Base-by-base conservation (phyloP, 2,888 invertebrate genomes). In the Lithosia quadra region DNA sequence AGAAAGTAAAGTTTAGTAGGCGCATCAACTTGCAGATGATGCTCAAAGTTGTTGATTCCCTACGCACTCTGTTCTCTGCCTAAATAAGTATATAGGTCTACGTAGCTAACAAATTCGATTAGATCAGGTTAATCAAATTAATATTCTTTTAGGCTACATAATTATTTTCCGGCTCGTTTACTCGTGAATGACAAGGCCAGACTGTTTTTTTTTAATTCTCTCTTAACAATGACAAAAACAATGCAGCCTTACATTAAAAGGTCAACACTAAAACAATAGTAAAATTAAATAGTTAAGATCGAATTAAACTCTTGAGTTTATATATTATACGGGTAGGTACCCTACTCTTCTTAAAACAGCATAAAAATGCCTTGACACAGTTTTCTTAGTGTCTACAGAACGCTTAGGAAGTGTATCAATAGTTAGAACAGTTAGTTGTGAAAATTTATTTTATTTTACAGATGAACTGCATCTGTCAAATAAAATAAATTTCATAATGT, bases 281-380 rank as follows among this genome's bases (percentile, higher is more conserved):
- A 80, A 88, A 88, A 85, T 86, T 84, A 82, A 86, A 83, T 86
- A 83, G 79, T 82, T 84, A 85, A 87, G 86, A 89, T 81, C 75
- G 61, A 81, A 89, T 82, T 85, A 87, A 85, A 86, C 80, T 86
- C 88, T 86, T 88, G 88, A 87, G 88, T 87, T 87, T 86, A 90
- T 86, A 88, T 84, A 82, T 86, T 90, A 85, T 84, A 87, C 85
- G 84, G 84, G 79, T 89, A 84, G 84, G 79, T 89, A 86, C 13
- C 68, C n/a, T 34, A 34, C 84, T 28, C 28, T 86, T 86, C 53
- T 18, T 84, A 85, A 86, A 85, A 84, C 85, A 82, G 82, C 77
- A 83, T 79, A 76, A 80, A 80, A 58, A 76, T 68, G 76, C 92
- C 92, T 89, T 93, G 92, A 88, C 92, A 89, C 78, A 88, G 86